Conservation (phyloP, 1,140 invertebrate species). For the Drosophila carrolli region DNA sequence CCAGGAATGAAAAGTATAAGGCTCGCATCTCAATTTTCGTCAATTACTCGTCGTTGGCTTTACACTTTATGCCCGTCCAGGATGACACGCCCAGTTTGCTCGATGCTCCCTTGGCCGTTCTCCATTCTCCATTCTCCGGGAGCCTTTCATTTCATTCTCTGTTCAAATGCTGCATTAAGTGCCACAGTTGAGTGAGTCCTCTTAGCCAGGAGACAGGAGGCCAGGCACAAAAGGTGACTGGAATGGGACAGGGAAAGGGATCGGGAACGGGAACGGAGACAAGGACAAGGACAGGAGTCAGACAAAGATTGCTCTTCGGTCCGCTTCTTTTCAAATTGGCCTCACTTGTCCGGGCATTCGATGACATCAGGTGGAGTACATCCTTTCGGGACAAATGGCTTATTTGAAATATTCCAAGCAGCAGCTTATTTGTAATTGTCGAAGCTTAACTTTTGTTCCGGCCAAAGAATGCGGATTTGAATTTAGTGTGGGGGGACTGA, state of each 20-base stretch:
- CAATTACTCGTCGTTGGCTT: slow-evolving; percentile 66
- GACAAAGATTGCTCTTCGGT: slow-evolving; percentile 42
- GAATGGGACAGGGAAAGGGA: not conserved
- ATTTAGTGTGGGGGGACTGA: slow-evolving; percentile 9
- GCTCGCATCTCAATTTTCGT: slow-evolving; percentile 73
- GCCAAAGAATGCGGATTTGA: slow-evolving; percentile 21
- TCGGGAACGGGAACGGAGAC: too few relatives aligned
- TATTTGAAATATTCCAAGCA: slow-evolving; percentile 64
- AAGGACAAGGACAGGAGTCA: slow-evolving; percentile 15
- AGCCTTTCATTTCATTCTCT: slow-evolving; percentile 58
- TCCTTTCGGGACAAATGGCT: slow-evolving; percentile 54
- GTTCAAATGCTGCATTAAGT: slow-evolving; percentile 73
- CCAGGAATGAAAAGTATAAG: slow-evolving; percentile 58
- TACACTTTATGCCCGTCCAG: slow-evolving; percentile 56
- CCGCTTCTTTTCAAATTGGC: slow-evolving; percentile 62
- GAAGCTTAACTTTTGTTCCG: slow-evolving; percentile 36
- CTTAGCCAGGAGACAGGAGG: slow-evolving; percentile 22
- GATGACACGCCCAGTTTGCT: slow-evolving; percentile 47
- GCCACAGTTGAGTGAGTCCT: slow-evolving; percentile 69
- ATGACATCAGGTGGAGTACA: slow-evolving; percentile 59
- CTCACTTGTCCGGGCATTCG: slow-evolving; percentile 44
- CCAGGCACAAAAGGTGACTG: too few relatives aligned
- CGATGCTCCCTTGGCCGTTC: slow-evolving; percentile 21
- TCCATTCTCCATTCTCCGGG: slow-evolving; percentile 19
- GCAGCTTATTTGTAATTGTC: slow-evolving; percentile 56